Conservation (phyloP, 2,888 invertebrate genomes). For the Caenorhabditis sp. region DNA sequence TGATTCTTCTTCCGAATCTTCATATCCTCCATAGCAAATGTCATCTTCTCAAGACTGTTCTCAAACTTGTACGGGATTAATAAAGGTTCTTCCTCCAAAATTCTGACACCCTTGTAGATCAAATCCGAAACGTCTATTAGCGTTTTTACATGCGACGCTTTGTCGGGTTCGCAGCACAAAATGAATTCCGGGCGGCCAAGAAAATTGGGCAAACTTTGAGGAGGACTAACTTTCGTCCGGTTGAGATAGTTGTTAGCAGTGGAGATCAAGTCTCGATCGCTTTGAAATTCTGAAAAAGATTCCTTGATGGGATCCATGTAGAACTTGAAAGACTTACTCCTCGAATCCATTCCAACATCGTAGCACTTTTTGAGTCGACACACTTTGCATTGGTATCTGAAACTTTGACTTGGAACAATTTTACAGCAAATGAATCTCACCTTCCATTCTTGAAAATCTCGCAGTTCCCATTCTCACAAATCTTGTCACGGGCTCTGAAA, state of each 20-base stretch:
- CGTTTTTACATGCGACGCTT: not conserved
- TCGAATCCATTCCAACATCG: constrained; percentile 12
- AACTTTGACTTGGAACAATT: not conserved
- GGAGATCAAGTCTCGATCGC: constrained; percentile 9
- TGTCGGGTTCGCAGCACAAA: constrained; percentile 26
- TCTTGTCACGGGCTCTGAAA: not conserved
- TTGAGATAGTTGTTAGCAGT: not conserved
- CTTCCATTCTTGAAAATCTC: constrained; percentile 10
- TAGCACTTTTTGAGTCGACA: constrained; percentile 14
- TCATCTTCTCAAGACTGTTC: not conserved
- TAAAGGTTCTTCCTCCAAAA: not conserved
- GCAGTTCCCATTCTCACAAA: constrained; percentile 5
- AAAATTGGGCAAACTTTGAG: constrained; percentile 5
- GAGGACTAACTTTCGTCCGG: not conserved
- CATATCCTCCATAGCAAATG: constrained; percentile 5
- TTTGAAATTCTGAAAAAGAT: constrained; percentile 28
- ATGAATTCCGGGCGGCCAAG: constrained; percentile 27
- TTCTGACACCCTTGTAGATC: not conserved
- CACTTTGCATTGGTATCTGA: constrained; percentile 18
- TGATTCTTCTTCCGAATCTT: not conserved
- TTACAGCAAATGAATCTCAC: not conserved
- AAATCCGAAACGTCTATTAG: constrained; percentile 2
- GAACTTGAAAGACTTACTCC: constrained; percentile 7
- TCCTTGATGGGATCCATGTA: no score
- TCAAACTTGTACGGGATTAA: constrained; percentile 10